phyloP scores from a whole-genome alignment of 2,797 vertebrate species.

The Ispidina picta region DNA sequence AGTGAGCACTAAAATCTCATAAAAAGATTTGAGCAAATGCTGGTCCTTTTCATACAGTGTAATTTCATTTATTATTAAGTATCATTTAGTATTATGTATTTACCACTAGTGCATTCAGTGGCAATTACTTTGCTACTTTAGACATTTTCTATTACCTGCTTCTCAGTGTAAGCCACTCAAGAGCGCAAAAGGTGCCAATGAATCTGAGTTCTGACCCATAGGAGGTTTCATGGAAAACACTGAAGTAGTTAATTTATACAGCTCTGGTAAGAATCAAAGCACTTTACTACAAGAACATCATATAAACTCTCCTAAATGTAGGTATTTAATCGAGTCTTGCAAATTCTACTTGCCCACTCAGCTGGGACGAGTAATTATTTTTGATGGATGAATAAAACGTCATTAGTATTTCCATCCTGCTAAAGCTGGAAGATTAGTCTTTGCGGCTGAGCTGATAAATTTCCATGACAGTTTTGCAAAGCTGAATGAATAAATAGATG shows the following conservation, averaged over 20 bases:
- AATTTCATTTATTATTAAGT: not conserved
- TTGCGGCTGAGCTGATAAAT: constrained; percentile 45
- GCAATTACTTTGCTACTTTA: constrained; percentile 9
- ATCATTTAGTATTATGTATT: not conserved
- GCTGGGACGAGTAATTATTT: constrained; percentile 63
- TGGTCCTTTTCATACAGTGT: not conserved
- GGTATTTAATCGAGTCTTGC: constrained; percentile 58
- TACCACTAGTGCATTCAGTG: not conserved
- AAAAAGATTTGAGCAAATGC: not conserved
- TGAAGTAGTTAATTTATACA: constrained; percentile 53
- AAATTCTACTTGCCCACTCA: constrained; percentile 63
- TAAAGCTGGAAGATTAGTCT: constrained; percentile 59
- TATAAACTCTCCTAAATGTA: constrained; percentile 26
- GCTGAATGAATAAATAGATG: not conserved
- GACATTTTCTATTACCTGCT: not conserved
- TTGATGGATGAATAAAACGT: constrained; percentile 64
- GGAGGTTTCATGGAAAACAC: not conserved
- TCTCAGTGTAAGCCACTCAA: not conserved
- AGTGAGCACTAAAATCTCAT: not conserved
- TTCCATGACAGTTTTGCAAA: constrained; percentile 18
- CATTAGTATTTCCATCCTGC: constrained; percentile 55
- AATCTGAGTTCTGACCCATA: constrained; percentile 9
- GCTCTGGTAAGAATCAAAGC: constrained; percentile 17
- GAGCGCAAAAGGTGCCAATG: not conserved
- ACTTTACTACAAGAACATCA: constrained; percentile 31